Evolutionary conservation across 2,113 vertebrate species (phyloP), one percentile per base, ranked within the genome.

Genomic region (Tringa solitaria): DNA sequence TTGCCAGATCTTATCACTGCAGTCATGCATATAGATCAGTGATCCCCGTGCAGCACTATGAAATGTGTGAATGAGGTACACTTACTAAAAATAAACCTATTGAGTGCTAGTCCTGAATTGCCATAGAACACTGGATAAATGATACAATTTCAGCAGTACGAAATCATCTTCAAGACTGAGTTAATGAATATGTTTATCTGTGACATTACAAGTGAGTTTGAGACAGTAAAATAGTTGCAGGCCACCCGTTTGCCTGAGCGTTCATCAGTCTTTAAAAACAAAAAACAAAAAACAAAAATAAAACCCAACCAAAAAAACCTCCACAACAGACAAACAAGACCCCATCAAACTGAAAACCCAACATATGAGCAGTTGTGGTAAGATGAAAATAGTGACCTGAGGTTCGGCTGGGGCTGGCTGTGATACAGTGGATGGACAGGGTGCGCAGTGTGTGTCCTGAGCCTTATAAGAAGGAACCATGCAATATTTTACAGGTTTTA

Each of bases 1-100:
- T 95, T 90, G 91, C 95, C 93, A 98, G 98, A 98, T 98, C 98
- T 98, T 98, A 98, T 98, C 97, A 65, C 97, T 91, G 97, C 98
- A 98, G 98, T 98, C 97, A 97, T 92, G 93, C 95, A 93, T 97
- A 96, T 64, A 96, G 96, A 97, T 90, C 95, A 92, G 96, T 75
- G 92, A 84, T 92, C 78, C 91, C 94, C 68, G 51, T 92, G 96
- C 95, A 95, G 85, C 96, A 90, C 95, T 96, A 59, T 22, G 39
- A 80, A 77, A 77, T 8, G 18, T 72, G 89, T 79, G 78, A 94
- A 89, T 19, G 87, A 93, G 76, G 67, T 73, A 60, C 73, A 12
- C 61, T 68, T 94, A 48, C 92, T 94, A 89, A 91, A 95, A 94
- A 91, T 94, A 91, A 64, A 64, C 80, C 75, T 75, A 8, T n/a